Percentiles rank a stretch among this genome's conserved stretches.
Evolutionary conservation across 2,888 invertebrate genomes (phyloP).

Genomic region (Dorcus parallelipipedus): DNA sequence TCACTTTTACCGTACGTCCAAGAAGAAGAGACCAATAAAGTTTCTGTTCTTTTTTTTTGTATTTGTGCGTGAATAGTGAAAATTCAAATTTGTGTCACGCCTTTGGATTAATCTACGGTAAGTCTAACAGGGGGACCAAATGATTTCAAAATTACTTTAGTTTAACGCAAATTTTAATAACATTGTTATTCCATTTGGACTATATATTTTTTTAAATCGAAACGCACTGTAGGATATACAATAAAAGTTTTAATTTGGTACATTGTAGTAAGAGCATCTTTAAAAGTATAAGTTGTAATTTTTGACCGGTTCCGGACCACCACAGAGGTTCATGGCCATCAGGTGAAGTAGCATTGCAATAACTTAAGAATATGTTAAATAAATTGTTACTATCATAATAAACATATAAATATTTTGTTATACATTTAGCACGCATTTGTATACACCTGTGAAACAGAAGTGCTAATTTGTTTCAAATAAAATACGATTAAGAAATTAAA

Average conservation of each 20-base stretch:
- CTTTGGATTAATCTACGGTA: not conserved
- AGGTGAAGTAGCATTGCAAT: slow-evolving; percentile 14
- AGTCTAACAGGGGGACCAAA: not conserved
- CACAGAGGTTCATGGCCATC: slow-evolving; percentile 21
- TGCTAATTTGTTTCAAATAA: too few relatives aligned
- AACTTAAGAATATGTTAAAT: slow-evolving; percentile 7
- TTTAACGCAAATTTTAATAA: not conserved
- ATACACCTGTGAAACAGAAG: too few relatives aligned
- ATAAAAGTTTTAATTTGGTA: slow-evolving; percentile 17
- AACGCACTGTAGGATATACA: slow-evolving; percentile 3
- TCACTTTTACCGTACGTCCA: slow-evolving; percentile 15
- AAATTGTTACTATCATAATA: not conserved
- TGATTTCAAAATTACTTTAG: not conserved
- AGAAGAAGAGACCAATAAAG: slow-evolving; percentile 10
- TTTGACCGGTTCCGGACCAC: slow-evolving; percentile 19
- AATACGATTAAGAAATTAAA: too few relatives aligned
- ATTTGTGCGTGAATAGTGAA: slow-evolving; percentile 7
- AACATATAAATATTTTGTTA: too few relatives aligned
- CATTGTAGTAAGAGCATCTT: slow-evolving; percentile 1
- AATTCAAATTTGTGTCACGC: not conserved
- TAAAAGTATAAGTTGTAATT: not conserved
- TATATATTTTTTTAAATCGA: slow-evolving; percentile 15
- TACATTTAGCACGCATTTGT: too few relatives aligned
- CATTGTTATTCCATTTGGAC: not conserved
- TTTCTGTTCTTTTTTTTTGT: slow-evolving; percentile 7